phyloP scores from a whole-genome alignment of 2,888 invertebrate genomes.

The Papilio gigon region DNA sequence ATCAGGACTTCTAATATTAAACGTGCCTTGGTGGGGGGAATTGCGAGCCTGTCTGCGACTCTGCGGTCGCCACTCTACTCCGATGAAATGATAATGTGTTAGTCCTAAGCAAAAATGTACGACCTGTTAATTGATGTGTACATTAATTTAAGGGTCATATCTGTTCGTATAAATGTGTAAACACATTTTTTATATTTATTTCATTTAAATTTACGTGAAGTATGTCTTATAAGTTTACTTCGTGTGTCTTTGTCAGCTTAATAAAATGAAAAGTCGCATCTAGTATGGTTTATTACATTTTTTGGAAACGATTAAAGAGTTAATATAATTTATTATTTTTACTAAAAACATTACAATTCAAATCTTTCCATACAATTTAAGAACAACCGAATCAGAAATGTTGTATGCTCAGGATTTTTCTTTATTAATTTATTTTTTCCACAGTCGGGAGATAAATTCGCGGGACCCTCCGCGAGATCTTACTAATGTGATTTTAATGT shows the following conservation, averaged over 20 bases:
- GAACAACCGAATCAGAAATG: conserved; percentile 22
- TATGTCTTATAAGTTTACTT: background rate
- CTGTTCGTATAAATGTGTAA: background rate
- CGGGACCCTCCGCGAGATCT: conserved; percentile 68
- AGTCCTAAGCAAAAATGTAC: conserved; percentile 51
- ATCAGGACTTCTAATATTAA: conserved; percentile 84
- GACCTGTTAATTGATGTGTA: conserved; percentile 41
- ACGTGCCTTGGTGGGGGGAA: conserved; percentile 81
- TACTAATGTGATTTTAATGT: conserved; percentile 83
- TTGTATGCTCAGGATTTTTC: conserved; percentile 47
- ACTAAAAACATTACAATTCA: conserved; percentile 10
- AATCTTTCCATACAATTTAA: conserved; percentile 39
- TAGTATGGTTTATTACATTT: background rate
- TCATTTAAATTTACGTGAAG: background rate
- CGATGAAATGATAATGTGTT: conserved; percentile 55
- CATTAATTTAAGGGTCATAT: conserved; percentile 16
- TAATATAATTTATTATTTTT: background rate
- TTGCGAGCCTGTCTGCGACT: conserved; percentile 68
- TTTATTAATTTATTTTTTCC: conserved; percentile 76
- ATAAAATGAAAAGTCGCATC: background rate
- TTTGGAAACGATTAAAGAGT: background rate
- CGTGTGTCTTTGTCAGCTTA: background rate
- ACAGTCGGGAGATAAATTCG: conserved; percentile 70
- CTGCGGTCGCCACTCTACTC: conserved; percentile 57
- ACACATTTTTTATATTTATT: background rate